Conservation (phyloP, 2,113 vertebrate genomes). For the Elephantulus edwardii region DNA sequence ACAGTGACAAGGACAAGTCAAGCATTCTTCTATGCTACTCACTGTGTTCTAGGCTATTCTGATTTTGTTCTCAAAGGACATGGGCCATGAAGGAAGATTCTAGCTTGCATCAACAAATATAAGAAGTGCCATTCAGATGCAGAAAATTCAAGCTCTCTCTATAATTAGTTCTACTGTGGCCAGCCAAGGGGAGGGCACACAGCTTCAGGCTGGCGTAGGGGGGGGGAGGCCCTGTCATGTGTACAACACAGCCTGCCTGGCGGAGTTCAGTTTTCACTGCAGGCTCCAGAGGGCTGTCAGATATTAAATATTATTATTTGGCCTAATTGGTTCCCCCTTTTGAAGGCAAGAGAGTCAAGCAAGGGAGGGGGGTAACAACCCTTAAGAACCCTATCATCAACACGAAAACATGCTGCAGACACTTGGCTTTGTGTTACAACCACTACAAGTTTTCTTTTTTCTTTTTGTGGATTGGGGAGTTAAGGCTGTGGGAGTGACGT, state of each 20-base stretch:
- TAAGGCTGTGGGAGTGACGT: conserved; percentile 58
- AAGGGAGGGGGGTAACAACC: neutral
- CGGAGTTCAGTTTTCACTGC: conserved; percentile 47
- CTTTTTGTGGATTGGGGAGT: conserved; percentile 25
- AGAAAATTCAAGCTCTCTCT: conserved; percentile 40
- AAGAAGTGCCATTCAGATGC: conserved; percentile 31
- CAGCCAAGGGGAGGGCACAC: neutral
- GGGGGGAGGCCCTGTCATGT: neutral
- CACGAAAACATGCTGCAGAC: conserved; percentile 1
- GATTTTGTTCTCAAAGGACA: conserved; percentile 52
- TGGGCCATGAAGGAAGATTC: neutral
- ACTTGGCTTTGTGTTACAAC: conserved; percentile 36
- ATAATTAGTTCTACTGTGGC: conserved; percentile 37
- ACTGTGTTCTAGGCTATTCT: conserved; percentile 41
- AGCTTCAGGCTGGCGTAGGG: neutral
- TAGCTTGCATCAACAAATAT: conserved; percentile 42
- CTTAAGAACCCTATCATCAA: neutral
- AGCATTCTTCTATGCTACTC: neutral
- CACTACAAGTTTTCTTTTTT: conserved; percentile 10
- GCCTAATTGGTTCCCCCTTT: conserved; percentile 51
- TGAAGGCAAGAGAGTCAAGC: conserved; percentile 40
- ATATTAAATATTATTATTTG: conserved; percentile 70
- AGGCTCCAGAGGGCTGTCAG: conserved; percentile 18
- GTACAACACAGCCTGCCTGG: neutral
- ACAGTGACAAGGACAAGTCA: conserved; percentile 41